Base-by-base conservation (phyloP, 2,888 invertebrate genomes). In the Helicoverpa assulta region DNA sequence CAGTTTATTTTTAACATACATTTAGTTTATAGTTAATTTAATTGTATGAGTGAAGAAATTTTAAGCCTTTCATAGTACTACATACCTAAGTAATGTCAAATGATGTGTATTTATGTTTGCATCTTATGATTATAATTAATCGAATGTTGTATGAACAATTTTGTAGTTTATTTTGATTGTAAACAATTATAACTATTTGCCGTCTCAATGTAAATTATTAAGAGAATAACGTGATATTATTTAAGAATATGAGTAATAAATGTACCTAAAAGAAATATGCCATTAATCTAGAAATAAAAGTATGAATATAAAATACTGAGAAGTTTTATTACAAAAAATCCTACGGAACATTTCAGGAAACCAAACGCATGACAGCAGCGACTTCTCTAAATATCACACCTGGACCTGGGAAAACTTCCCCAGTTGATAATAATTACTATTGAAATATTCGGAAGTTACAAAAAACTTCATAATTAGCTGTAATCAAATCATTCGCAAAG, bases 141-240 rank as follows among this genome's bases (percentile, higher is more conserved):
- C 10, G 52, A 73, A 73, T 65, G 52, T 69, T 71, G 52, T 75
- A 66, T 43, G 73, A 76, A 70, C 53, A 73, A 76, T 66, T 72
- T 72, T 57, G 68, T 72, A 67, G 67, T 64, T 59, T 67, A 76
- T 75, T 62, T 74, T 80, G 72, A 69, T 66, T 76, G 64, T 80
- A 80, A 74, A 69, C 61, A 67, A 65, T 67, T 79, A 69, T 80
- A 82, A 78, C 66, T 64, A 77, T 80, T 75, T 83, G 80, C 80
- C 78, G 81, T 86, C 83, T 82, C 67, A 71, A 78, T 80, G 73
- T 80, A 80, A 73, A 81, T 72, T 79, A 71, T 72, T 69, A 75
- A 83, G 78, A 74, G 85, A 86, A 86, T 87, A 88, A 89, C 86
- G 93, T 93, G 94, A 94, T 93, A 93, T 89, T 92, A 93, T 85